Base-by-base conservation (phyloP, 2,888 invertebrate genomes). In the Nephrocerus scutellatus region DNA sequence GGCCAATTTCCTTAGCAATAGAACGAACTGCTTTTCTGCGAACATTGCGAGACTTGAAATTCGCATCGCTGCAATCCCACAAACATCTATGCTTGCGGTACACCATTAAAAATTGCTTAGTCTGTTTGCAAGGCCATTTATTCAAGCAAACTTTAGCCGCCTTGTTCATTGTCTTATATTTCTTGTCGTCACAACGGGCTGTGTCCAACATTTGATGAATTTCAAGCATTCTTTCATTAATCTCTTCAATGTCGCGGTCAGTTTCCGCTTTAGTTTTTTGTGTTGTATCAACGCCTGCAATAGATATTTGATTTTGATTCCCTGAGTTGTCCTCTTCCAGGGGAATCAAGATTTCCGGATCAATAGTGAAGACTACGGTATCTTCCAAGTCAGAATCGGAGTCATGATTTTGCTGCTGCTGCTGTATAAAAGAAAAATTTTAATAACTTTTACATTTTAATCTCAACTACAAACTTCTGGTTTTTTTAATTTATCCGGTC, bases 351-450 rank as follows among this genome's bases (percentile, higher is more conserved):
- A 48, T 43, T 29, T 53, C 54, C 2, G 53, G 49, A 31, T 56
- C 53, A 9, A 55, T 50, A 6, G 49, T 51, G 18, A 55, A 51
- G 2, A 54, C 52, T 5, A 56, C 38, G 1, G 44, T 43, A 18
- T 55, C 55, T 14, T 55, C 56, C 15, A 56, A 42, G 35, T 55
- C 54, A 0, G 55, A 53, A 32, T 52, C 53, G 0, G 49, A 49
- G 12, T 55, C 53, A 2, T 22, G 32, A 19, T 44, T 25, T 39
- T 19, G 32, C 46, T n/a, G n/a, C n/a, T n/a, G n/a, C n/a, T n/a
- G n/a, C n/a, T 46, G 26, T 42, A 30, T 29, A 37, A 10, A 7
- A 12, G 29, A 34, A 4, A 26, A 14, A 3, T 12, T 4, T 21
- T 8, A 33, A 30, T 10, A 25, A 30, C n/a, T 22, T 22, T 6